These are phyloP conservation scores for Myanophis thanlyinensis DNA, from an alignment of 2,113 vertebrate genomes.

Conservation along the genomic window DNA sequence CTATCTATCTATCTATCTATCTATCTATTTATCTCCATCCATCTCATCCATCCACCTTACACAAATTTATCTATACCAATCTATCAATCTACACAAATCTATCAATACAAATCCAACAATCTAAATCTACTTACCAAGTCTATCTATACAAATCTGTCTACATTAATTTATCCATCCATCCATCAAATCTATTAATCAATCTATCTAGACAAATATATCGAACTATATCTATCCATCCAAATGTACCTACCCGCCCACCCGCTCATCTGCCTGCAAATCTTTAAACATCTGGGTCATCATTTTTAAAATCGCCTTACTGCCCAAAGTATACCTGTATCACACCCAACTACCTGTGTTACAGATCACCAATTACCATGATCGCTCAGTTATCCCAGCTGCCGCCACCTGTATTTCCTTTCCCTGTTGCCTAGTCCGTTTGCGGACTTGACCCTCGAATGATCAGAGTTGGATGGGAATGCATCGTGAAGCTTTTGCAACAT, in stretches of 20 bases:
- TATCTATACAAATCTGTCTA: neutral
- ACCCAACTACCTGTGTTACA: neutral
- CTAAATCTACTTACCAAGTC: neutral
- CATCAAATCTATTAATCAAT: neutral
- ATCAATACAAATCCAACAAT: neutral
- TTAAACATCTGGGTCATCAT: neutral
- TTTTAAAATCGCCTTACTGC: neutral
- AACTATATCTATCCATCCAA: neutral
- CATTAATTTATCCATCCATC: too few relatives aligned
- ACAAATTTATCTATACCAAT: too few relatives aligned
- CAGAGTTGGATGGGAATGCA: neutral
- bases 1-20: too few relatives aligned
- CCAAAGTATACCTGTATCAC: neutral
- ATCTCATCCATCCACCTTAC: neutral
- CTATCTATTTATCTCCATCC: neutral
- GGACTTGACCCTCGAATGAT: neutral
- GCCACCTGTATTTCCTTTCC: neutral
- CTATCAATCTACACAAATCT: too few relatives aligned
- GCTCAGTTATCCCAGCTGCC: neutral
- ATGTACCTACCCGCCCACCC: neutral
- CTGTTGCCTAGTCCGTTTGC: neutral
- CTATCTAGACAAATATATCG: neutral
- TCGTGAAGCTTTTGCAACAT: neutral
- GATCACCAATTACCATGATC: neutral
- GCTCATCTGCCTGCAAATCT: neutral